A percentile compares a stretch with the other conserved stretches of the same genome.
Evolutionary conservation across 2,113 vertebrate species (phyloP).

Genomic region (Percopsis transmontana): DNA sequence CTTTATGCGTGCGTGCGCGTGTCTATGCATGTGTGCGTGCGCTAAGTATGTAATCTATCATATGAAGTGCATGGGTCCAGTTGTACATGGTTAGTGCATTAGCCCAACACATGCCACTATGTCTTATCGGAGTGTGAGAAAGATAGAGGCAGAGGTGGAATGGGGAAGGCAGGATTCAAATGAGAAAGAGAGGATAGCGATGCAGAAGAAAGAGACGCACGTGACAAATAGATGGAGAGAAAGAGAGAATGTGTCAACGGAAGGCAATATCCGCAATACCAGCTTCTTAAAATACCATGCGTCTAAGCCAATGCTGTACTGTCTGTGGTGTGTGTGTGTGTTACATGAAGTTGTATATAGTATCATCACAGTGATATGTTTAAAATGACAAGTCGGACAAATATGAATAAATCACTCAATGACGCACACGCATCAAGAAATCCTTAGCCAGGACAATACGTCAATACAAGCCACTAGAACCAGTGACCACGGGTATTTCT

Average conservation of each 20-base stretch:
- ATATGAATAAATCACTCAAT: not conserved
- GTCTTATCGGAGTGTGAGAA: constrained; percentile 35
- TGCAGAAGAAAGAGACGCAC: constrained; percentile 21
- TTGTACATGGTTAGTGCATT: constrained; percentile 66
- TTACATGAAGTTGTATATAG: too few relatives aligned
- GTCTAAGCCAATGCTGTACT: too few relatives aligned
- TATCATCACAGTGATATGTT: too few relatives aligned
- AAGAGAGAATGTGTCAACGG: not conserved
- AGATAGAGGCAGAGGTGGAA: not conserved
- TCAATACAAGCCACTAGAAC: not conserved
- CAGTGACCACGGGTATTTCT: not conserved
- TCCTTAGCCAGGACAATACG: constrained; percentile 1
- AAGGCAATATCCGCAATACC: not conserved
- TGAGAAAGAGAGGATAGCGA: constrained; percentile 37
- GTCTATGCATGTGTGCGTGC: not conserved
- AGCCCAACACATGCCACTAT: constrained; percentile 40
- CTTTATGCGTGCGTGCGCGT: constrained; percentile 39
- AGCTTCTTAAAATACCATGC: constrained; percentile 31
- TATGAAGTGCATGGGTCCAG: constrained; percentile 36
- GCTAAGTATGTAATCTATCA: constrained; percentile 56
- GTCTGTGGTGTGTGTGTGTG: too few relatives aligned
- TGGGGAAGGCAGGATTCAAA: not conserved
- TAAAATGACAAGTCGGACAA: not conserved
- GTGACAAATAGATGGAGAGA: constrained; percentile 25
- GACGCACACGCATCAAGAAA: constrained; percentile 25